A percentile compares a stretch with the other conserved stretches of the same genome.
Conservation (phyloP, 2,888 invertebrate species). For the Bombyx huttoni region DNA sequence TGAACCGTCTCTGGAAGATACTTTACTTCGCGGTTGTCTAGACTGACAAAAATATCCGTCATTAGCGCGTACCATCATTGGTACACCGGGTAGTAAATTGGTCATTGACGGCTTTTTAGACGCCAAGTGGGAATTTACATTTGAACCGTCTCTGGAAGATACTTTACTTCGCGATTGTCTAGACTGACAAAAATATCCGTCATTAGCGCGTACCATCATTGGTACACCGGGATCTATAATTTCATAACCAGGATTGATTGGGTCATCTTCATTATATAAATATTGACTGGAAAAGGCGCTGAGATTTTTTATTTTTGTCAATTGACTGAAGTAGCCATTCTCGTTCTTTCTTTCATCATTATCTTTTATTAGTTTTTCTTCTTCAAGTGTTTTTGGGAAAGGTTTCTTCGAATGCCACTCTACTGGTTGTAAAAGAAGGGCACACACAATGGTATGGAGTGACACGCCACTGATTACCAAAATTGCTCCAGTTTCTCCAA, state of each 20-base stretch:
- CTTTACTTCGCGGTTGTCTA: conserved; percentile 48
- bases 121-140: conserved; percentile 53
- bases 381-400: conserved; percentile 24
- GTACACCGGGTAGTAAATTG: conserved; percentile 77
- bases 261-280: conserved; percentile 75
- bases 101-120: conserved; percentile 63
- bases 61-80: conserved; percentile 76
- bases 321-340: conserved; percentile 51
- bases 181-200: conserved; percentile 74
- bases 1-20: conserved; percentile 55
- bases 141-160: conserved; percentile 54
- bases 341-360: conserved; percentile 33
- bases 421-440: conserved; percentile 80
- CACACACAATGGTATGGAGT: conserved; percentile 77
- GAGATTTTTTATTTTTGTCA: conserved; percentile 51
- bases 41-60: conserved; percentile 75
- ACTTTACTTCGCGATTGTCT: conserved; percentile 52
- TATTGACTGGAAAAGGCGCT: conserved; percentile 76
- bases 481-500: conserved; percentile 77
- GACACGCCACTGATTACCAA: conserved; percentile 78
- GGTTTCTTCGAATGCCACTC: conserved; percentile 77
- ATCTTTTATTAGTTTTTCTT: conserved; percentile 30
- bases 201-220: conserved; percentile 76
- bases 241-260: conserved; percentile 74
- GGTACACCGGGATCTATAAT: conserved; percentile 77